Evolutionary conservation across 1,140 invertebrate genomes (phyloP).

Genomic region (Drosophila rhopaloa): DNA sequence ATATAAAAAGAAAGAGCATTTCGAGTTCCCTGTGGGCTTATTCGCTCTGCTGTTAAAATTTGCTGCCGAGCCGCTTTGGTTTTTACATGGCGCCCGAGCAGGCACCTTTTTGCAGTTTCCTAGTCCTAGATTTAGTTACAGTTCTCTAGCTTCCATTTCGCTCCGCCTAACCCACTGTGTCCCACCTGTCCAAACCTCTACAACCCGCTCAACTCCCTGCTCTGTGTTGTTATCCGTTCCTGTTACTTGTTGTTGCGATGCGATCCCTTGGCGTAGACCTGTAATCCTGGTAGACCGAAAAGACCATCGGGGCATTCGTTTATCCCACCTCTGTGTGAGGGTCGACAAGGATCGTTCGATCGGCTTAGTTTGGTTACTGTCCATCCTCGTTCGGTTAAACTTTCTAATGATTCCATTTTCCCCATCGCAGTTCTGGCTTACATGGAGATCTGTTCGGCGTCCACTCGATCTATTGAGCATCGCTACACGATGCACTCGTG

Average conservation of each 20-base stretch:
- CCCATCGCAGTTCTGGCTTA: slow-evolving; percentile 93
- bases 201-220: slow-evolving; percentile 1
- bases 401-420: neutral
- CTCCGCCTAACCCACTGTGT: slow-evolving; percentile 18
- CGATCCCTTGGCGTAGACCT: slow-evolving; percentile 16
- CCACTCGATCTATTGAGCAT: slow-evolving; percentile 85
- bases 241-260: slow-evolving; percentile 52
- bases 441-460: slow-evolving; percentile 96
- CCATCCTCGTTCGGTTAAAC: no score
- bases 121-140: slow-evolving; percentile 1
- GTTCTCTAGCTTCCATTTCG: slow-evolving; percentile 11
- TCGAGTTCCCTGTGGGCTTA: slow-evolving; percentile 6
- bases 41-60: slow-evolving; percentile 8
- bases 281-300: neutral
- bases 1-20: slow-evolving; percentile 12
- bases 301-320: neutral
- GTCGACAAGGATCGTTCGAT: slow-evolving; percentile 31
- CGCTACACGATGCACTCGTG: slow-evolving; percentile 92
- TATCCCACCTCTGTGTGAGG: neutral
- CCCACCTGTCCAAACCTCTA: slow-evolving; percentile 8
- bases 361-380: slow-evolving; percentile 29
- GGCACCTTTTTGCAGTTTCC: slow-evolving; percentile 15
- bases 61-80: slow-evolving; percentile 6
- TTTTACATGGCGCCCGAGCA: slow-evolving; percentile 12
- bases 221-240: slow-evolving; percentile 27